phyloP scores from a whole-genome alignment of 2,888 invertebrate genomes.

The Tiliacea aurago region DNA sequence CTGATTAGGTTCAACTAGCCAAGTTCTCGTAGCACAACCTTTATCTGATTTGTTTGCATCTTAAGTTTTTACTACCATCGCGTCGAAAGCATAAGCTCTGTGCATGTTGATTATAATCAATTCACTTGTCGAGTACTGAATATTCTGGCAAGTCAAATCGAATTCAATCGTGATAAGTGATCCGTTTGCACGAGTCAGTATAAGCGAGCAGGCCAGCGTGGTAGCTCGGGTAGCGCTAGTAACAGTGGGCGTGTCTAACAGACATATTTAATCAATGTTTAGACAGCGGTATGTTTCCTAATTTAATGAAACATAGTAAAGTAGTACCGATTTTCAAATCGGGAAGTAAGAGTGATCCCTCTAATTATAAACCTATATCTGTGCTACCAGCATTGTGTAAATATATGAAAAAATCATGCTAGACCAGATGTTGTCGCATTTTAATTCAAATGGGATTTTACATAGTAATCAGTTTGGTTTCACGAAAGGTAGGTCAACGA shows the following conservation, averaged over 20 bases:
- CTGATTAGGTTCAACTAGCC: not conserved
- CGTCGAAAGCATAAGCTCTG: not conserved
- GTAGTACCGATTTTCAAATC: no score
- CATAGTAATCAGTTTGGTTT: no score
- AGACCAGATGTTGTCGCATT: no score
- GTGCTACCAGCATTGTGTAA: no score
- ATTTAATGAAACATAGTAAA: no score
- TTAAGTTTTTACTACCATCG: not conserved
- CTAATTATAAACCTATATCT: no score
- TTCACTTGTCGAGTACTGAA: not conserved
- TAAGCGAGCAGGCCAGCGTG: not conserved
- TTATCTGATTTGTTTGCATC: not conserved
- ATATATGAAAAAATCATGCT: no score
- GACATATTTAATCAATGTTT: no score
- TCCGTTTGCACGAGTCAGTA: not conserved
- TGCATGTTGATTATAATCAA: not conserved
- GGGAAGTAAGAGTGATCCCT: no score
- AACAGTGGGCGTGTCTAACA: not conserved
- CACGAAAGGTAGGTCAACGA: no score
- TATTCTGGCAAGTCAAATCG: not conserved
- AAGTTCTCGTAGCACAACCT: not conserved
- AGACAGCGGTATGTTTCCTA: no score
- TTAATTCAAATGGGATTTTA: no score
- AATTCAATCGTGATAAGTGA: not conserved
- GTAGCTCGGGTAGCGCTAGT: not conserved